phyloP scores from a whole-genome alignment of 2,888 invertebrate species.

The Heliconius sara region DNA sequence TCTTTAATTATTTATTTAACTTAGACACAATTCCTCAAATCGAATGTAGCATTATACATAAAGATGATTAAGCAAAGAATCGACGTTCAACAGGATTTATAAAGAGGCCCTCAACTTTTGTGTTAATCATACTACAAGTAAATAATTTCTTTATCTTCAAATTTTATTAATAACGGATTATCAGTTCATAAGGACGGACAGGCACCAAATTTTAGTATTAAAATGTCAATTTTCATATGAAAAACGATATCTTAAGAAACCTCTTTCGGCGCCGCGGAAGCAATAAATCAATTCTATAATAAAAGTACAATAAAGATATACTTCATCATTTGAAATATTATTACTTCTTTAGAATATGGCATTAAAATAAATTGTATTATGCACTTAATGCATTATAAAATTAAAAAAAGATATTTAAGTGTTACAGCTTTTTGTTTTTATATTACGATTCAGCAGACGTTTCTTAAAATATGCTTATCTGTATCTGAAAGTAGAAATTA shows the following conservation, averaged over 20 bases:
- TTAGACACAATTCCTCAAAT: too few relatives aligned
- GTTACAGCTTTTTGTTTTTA: not conserved
- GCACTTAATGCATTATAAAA: slow-evolving; percentile 21
- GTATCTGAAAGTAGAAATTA: not conserved
- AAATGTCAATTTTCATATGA: slow-evolving; percentile 39
- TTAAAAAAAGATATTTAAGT: not conserved
- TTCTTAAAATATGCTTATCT: not conserved
- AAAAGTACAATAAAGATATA: slow-evolving; percentile 42
- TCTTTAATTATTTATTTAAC: too few relatives aligned
- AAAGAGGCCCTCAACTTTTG: not conserved
- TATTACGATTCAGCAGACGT: not conserved
- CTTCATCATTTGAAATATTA: slow-evolving; percentile 38
- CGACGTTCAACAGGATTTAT: not conserved
- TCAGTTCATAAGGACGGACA: slow-evolving; percentile 18
- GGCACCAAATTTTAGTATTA: slow-evolving; percentile 26
- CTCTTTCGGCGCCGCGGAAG: slow-evolving; percentile 43
- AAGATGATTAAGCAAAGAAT: not conserved
- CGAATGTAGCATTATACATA: too few relatives aligned
- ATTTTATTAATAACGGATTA: slow-evolving; percentile 22
- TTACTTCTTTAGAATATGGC: slow-evolving; percentile 39
- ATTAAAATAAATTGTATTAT: slow-evolving; percentile 40
- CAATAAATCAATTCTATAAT: slow-evolving; percentile 44
- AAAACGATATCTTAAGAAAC: slow-evolving; percentile 42
- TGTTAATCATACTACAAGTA: not conserved
- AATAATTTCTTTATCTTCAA: slow-evolving; percentile 4